Percentiles rank a stretch among this genome's conserved stretches.
These are phyloP conservation scores for Brachypodius melanocephalos DNA, from an alignment of 2,113 vertebrate species.

Conservation along the genomic window DNA sequence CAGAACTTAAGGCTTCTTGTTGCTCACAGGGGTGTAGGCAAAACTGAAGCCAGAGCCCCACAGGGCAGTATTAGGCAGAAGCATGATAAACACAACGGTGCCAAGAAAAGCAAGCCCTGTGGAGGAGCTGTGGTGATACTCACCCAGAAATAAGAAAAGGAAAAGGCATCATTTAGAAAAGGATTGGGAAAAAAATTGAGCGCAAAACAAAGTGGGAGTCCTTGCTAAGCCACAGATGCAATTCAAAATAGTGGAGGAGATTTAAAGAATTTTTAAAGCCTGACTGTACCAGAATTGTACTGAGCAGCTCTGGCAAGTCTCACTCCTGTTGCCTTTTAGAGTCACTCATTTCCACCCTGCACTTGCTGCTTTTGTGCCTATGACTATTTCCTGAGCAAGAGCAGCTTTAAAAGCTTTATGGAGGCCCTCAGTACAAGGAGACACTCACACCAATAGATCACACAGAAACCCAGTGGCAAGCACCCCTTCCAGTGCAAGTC, in stretches of 20 bases:
- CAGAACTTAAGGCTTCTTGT: conserved; percentile 17
- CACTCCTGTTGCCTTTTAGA: background rate
- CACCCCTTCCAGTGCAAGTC: background rate
- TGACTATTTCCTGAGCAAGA: background rate
- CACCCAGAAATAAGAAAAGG: background rate
- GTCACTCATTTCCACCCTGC: background rate
- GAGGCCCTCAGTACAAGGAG: background rate
- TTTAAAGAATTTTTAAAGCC: background rate
- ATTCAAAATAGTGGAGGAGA: background rate
- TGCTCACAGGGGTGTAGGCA: background rate
- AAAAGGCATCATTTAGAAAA: background rate
- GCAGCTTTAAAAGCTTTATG: background rate
- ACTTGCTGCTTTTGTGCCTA: background rate
- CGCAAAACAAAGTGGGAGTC: background rate
- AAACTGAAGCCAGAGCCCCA: conserved; percentile 2
- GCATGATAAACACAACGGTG: background rate
- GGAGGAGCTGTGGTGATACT: background rate
- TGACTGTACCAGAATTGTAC: background rate
- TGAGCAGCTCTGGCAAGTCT: background rate
- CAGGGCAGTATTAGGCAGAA: conserved; percentile 25
- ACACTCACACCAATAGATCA: accelerated
- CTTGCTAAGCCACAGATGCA: background rate
- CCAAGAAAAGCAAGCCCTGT: background rate
- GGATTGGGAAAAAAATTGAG: background rate
- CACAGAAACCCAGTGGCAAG: background rate